Evolutionary conservation across 2,888 invertebrate genomes (phyloP).

Genomic region (Calameuta idolon): DNA sequence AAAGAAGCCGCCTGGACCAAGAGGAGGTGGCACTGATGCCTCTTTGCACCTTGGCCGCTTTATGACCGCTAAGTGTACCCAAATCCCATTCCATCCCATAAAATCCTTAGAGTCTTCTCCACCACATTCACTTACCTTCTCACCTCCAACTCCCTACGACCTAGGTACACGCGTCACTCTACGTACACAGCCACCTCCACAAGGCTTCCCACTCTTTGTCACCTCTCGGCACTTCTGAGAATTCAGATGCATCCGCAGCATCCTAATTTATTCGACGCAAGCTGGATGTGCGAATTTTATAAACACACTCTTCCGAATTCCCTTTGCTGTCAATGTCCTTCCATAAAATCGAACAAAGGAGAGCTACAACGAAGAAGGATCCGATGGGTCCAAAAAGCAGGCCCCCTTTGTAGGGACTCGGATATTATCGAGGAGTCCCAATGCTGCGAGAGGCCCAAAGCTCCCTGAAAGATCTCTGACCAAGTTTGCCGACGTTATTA

Average conservation of each 20-base stretch:
- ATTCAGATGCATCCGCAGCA: background rate
- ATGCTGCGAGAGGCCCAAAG: background rate
- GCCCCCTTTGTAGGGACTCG: background rate
- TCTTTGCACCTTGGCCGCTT: conserved; percentile 62
- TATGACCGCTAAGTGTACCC: conserved; percentile 62
- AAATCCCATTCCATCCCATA: conserved; percentile 59
- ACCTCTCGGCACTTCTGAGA: background rate
- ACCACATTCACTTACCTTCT: background rate
- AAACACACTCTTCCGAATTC: background rate
- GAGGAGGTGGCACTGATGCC: conserved; percentile 44
- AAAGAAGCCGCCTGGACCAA: conserved; percentile 45
- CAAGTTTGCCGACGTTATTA: conserved; percentile 43
- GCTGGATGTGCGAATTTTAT: background rate
- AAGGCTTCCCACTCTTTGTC: background rate
- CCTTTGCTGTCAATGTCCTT: background rate
- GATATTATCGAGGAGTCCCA: background rate
- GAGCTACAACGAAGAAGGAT: background rate
- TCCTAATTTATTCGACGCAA: background rate
- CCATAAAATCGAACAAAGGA: background rate
- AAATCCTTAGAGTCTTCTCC: conserved; percentile 39
- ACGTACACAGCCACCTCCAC: background rate
- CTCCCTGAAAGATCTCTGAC: background rate
- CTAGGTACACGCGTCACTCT: background rate
- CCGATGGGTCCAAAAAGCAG: background rate
- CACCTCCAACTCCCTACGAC: background rate